These are phyloP conservation scores for Caerostris extrusa DNA, from an alignment of 1,140 invertebrate species.

Conservation along the genomic window DNA sequence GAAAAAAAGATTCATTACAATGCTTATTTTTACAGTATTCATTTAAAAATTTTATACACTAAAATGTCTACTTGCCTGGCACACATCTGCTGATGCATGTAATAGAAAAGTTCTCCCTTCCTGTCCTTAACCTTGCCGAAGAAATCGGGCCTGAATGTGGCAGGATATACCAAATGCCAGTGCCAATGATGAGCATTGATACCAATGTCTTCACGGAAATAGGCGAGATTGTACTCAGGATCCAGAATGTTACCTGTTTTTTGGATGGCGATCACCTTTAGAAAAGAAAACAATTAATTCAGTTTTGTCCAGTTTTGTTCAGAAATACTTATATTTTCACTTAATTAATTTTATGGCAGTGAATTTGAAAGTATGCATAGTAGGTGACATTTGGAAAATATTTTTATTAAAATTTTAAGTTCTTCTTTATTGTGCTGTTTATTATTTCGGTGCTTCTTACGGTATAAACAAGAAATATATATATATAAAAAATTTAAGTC, in stretches of 20 bases:
- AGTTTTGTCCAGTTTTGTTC: too few relatives aligned
- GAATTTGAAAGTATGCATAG: too few relatives aligned
- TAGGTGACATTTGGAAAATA: too few relatives aligned
- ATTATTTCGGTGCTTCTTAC: too few relatives aligned
- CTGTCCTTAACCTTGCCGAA: slow-evolving; percentile 84
- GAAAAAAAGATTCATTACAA: neutral
- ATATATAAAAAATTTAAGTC: too few relatives aligned
- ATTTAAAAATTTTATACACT: neutral
- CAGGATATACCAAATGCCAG: slow-evolving; percentile 82
- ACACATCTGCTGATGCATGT: slow-evolving; percentile 88
- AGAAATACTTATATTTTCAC: too few relatives aligned
- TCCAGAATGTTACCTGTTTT: slow-evolving; percentile 76
- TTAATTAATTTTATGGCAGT: too few relatives aligned
- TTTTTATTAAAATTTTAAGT: too few relatives aligned
- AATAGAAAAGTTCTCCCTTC: slow-evolving; percentile 88
- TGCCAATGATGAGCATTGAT: slow-evolving; percentile 87
- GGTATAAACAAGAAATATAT: too few relatives aligned
- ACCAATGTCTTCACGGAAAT: slow-evolving; percentile 87
- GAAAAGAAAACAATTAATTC: neutral
- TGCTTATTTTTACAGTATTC: neutral
- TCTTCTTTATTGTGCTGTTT: too few relatives aligned
- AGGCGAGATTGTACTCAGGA: slow-evolving; percentile 84
- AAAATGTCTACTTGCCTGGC: slow-evolving; percentile 81
- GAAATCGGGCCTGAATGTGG: slow-evolving; percentile 81
- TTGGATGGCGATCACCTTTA: slow-evolving; percentile 40